phyloP scores from a whole-genome alignment of 2,888 invertebrate genomes.

The Gastrophysa polygoni region DNA sequence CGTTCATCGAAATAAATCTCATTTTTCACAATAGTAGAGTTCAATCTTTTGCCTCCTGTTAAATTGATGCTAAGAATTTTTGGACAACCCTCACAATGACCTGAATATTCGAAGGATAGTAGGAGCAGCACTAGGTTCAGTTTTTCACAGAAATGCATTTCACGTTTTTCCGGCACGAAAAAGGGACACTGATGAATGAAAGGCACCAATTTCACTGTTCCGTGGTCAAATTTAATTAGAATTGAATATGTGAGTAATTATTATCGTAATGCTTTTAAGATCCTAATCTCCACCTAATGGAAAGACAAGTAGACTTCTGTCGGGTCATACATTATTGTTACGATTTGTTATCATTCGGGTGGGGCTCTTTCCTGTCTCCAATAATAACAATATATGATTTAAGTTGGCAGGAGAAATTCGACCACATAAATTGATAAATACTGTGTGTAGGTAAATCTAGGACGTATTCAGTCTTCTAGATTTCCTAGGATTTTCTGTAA shows the following conservation, averaged over 20 bases:
- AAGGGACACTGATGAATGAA: not conserved
- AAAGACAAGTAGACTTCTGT: no score
- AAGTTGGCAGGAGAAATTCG: no score
- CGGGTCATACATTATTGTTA: no score
- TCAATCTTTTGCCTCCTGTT: not conserved
- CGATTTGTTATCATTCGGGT: no score
- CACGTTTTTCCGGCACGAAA: not conserved
- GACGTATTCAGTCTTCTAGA: no score
- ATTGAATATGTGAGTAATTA: not conserved
- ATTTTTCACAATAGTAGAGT: slow-evolving; percentile 10
- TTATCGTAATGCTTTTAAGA: not conserved
- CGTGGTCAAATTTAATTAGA: not conserved
- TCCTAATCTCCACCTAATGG: not conserved
- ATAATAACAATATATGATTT: no score
- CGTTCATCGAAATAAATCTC: slow-evolving; percentile 12
- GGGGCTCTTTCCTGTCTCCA: no score
- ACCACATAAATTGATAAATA: no score
- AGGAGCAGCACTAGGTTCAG: not conserved
- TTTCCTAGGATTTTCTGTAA: no score
- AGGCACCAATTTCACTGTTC: not conserved
- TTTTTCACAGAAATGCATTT: not conserved
- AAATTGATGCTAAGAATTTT: slow-evolving; percentile 18
- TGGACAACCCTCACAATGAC: slow-evolving; percentile 1
- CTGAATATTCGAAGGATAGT: not conserved
- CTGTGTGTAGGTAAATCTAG: no score